A percentile compares a stretch with the other conserved stretches of the same genome.
These are phyloP conservation scores for Ophioninae sp. DNA, from an alignment of 2,888 invertebrate genomes.

Conservation along the genomic window DNA sequence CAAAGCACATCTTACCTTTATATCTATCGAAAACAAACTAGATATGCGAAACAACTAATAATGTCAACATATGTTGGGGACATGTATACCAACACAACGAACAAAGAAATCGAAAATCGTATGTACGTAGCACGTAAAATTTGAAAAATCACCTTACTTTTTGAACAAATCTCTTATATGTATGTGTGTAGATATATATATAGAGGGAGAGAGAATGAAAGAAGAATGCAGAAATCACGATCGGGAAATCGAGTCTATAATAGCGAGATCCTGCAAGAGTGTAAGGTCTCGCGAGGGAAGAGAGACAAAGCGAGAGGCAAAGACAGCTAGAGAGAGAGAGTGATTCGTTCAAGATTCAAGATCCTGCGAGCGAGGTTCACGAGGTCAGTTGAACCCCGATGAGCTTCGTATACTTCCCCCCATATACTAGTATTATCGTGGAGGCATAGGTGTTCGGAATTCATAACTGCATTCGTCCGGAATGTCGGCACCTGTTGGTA, in stretches of 20 bases:
- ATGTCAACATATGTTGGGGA: too few species aligned
- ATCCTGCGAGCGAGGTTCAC: constrained; percentile 13
- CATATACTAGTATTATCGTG: constrained; percentile 27
- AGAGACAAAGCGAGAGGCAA: too few species aligned
- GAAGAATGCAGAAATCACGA: neutral
- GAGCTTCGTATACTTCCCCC: neutral
- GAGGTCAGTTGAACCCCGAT: neutral
- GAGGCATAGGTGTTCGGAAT: constrained; percentile 43
- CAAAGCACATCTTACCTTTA: too few species aligned
- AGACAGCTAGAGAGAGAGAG: neutral
- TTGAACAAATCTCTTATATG: too few species aligned
- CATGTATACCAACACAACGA: too few species aligned
- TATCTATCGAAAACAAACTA: too few species aligned
- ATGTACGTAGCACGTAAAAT: too few species aligned
- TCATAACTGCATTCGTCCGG: constrained; percentile 53
- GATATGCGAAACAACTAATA: too few species aligned
- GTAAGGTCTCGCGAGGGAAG: neutral
- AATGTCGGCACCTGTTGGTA: constrained; percentile 56
- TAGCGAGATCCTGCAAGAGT: constrained; percentile 21
- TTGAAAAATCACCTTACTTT: too few species aligned
- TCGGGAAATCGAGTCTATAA: neutral
- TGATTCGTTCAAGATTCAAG: neutral
- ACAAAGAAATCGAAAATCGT: too few species aligned
- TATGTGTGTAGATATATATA: too few species aligned
- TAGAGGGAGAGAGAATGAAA: neutral